Evolutionary conservation across 1,140 invertebrate genomes (phyloP), one percentile per base, ranked within the genome.

Genomic region (Drosophila bipectinata): DNA sequence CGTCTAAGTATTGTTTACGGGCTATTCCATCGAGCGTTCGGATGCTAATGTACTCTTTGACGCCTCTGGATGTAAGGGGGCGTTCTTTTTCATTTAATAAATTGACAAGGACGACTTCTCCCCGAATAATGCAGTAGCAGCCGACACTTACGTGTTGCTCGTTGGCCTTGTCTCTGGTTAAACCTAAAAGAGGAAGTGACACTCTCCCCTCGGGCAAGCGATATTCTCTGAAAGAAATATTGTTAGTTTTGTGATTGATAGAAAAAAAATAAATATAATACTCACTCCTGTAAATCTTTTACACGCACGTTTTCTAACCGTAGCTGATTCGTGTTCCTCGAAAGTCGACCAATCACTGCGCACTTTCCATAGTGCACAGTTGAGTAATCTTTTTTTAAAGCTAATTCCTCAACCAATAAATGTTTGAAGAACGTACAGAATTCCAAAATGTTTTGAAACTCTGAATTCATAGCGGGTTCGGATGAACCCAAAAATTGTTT

Each of bases 331-430:
- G 62, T 15, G 24, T 61, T n/a, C 0, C 60, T 18, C 14, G 48
- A 28, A 3, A 88, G 48, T 24, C 84, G 67, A 9, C 89, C 89
- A 56, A 89, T 80, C 12, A 91, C 39, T 15, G 77, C 53, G 52
- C 84, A 89, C 37, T 87, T 77, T 0, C 89, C 89, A 61, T 78
- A 90, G 24, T 91, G 89, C 0, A 91, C 7, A 1, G 59, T 45
- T 3, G 34, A 47, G 28, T 74, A 91, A 41, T 85, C 73, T 1
- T 55, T 26, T 26, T 83, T 72, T 12, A 91, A 54, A 7, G 32
- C 73, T 15, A 91, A 14, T 34, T 91, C 89, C 49, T 91, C 89
- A 1, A 91, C 81, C 10, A 91, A 47, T 2, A 87, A 39, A 56
- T 68, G 48, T 21, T 88, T 83, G 12, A 72, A 80, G 48, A 54